Evolutionary conservation across 2,888 invertebrate genomes (phyloP).

Genomic region (Maniola hyperantus): DNA sequence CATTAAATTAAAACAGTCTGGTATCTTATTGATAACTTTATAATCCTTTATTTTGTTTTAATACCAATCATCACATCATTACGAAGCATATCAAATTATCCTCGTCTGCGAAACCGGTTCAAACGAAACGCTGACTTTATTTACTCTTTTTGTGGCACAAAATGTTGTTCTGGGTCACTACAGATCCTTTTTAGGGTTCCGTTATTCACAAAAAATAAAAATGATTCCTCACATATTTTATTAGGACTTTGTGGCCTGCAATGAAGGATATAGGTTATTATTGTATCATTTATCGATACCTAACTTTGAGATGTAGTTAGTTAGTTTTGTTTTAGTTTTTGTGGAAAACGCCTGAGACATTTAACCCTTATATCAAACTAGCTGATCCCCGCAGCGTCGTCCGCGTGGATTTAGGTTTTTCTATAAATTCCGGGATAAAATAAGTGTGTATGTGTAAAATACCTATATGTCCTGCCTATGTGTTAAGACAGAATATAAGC

Average conservation of each 20-base stretch:
- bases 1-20: not conserved
- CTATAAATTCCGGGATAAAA: no score
- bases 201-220: not conserved
- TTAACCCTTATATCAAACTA: no score
- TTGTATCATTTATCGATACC: no score
- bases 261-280: no score
- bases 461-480: no score
- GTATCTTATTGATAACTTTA: not conserved
- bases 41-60: not conserved
- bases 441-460: no score
- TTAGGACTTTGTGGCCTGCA: not conserved
- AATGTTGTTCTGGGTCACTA: not conserved
- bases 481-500: no score
- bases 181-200: constrained; percentile 7
- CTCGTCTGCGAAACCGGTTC: constrained; percentile 6
- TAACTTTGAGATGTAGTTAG: no score
- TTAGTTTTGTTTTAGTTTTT: no score
- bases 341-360: no score
- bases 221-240: not conserved
- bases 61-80: constrained; percentile 3
- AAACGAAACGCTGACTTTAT: not conserved
- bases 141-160: not conserved
- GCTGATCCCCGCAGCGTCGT: no score
- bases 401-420: no score
- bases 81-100: constrained; percentile 5